Conservation (phyloP, 1,140 invertebrate genomes). For the Bombus soroeensis region DNA sequence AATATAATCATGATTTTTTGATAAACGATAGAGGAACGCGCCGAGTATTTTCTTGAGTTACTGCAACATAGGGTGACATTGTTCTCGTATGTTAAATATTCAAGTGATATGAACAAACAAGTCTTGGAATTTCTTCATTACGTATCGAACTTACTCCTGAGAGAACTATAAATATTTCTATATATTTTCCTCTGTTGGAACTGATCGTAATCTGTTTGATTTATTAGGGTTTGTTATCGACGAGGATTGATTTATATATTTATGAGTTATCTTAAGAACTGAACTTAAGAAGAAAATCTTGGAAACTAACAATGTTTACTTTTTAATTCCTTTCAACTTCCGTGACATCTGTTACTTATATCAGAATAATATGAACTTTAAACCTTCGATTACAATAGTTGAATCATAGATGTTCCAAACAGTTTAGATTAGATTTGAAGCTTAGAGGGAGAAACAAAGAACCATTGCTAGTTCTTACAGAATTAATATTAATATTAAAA, state of each 20-base stretch:
- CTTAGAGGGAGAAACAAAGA: too few species aligned
- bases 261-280: background rate
- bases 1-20: background rate
- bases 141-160: background rate
- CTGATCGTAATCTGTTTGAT: too few species aligned
- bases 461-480: background rate
- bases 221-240: too few species aligned
- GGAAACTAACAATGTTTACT: background rate
- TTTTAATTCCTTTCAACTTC: background rate
- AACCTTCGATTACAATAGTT: too few species aligned
- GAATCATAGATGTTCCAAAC: too few species aligned
- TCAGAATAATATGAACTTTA: too few species aligned
- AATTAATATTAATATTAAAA: background rate
- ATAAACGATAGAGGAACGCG: too few species aligned
- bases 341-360: background rate
- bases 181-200: background rate
- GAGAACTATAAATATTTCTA: background rate
- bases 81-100: too few species aligned
- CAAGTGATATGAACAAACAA: background rate
- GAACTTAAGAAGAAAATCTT: background rate
- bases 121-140: too few species aligned
- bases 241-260: too few species aligned
- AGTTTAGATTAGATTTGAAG: too few species aligned
- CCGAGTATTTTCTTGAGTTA: background rate
- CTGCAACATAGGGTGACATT: too few species aligned